These are phyloP conservation scores for Crocuta crocuta DNA, from an alignment of 2,113 vertebrate genomes.

Conservation along the genomic window DNA sequence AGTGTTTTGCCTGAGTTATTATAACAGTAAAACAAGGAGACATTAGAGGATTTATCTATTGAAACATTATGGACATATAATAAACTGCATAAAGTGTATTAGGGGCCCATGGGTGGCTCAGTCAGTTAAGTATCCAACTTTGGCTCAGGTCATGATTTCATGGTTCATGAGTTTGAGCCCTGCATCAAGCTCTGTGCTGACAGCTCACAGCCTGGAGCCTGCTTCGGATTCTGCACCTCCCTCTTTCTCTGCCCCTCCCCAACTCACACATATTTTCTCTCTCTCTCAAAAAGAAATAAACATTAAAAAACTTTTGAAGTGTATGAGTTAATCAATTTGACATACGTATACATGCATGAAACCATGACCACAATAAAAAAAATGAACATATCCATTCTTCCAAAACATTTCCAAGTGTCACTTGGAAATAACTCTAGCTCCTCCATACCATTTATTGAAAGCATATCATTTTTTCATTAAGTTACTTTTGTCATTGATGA, in stretches of 20 bases:
- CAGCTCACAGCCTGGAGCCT: too few relatives aligned
- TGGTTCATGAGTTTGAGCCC: too few relatives aligned
- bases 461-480: background rate
- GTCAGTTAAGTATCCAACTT: too few relatives aligned
- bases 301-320: too few relatives aligned
- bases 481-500: background rate
- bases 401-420: accelerated
- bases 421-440: accelerated
- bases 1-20: background rate
- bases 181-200: too few relatives aligned
- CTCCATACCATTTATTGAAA: background rate
- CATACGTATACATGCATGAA: background rate
- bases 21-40: constrained; percentile 24
- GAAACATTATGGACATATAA: background rate
- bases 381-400: accelerated
- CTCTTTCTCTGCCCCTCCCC: too few relatives aligned
- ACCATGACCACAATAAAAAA: background rate
- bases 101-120: too few relatives aligned
- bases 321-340: background rate
- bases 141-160: too few relatives aligned
- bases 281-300: too few relatives aligned
- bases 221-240: too few relatives aligned
- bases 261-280: too few relatives aligned
- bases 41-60: background rate
- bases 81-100: background rate